Conservation (phyloP, 1,140 invertebrate genomes). For the Teleogryllus occipitalis region DNA sequence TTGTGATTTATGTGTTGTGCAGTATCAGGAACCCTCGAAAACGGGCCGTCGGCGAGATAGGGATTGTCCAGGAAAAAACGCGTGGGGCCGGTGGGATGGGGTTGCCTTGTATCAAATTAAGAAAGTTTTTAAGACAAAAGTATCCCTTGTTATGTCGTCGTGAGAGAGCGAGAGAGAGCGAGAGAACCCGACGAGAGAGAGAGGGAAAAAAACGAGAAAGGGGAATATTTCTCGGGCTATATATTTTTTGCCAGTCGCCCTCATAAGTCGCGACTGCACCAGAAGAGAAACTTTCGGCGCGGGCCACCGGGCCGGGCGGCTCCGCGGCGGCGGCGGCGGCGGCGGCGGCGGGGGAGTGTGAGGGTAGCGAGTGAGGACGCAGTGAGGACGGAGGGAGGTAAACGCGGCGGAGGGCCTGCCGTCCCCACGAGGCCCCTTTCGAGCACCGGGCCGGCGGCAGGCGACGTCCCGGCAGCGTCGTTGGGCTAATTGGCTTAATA, state of each 20-base stretch:
- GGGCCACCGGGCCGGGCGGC: too few relatives aligned
- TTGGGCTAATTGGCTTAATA: neutral
- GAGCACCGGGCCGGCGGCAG: neutral
- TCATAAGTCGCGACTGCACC: neutral
- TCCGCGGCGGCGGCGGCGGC: too few relatives aligned
- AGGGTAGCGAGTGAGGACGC: too few relatives aligned
- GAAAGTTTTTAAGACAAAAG: constrained; percentile 5
- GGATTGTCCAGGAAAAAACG: neutral
- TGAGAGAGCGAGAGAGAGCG: neutral
- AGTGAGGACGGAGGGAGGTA: neutral
- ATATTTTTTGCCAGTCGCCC: neutral
- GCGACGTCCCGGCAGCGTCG: neutral
- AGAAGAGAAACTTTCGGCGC: neutral
- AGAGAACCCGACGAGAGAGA: neutral
- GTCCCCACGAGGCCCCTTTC: neutral
- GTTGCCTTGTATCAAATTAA: neutral
- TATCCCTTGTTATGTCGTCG: neutral
- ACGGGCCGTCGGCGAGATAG: neutral
- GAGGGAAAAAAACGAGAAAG: neutral
- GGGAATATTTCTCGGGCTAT: neutral
- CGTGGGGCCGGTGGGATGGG: neutral
- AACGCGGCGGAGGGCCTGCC: neutral
- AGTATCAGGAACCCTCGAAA: neutral
- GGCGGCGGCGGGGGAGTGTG: too few relatives aligned
- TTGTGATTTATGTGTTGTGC: neutral